phyloP scores from a whole-genome alignment of 1,140 invertebrate species.

The Diprion similis region DNA sequence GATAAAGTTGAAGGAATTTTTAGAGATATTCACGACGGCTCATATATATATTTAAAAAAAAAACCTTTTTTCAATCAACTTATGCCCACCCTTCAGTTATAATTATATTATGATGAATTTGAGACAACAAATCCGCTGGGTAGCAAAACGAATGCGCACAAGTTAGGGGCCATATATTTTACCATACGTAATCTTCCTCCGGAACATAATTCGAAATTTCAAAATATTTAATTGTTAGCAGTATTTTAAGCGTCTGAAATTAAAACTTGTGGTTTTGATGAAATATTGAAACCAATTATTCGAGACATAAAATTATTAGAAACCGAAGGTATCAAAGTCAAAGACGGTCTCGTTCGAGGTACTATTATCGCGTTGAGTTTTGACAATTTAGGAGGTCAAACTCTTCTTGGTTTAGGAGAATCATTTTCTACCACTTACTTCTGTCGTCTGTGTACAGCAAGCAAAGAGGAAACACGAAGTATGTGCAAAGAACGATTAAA shows the following conservation, averaged over 20 bases:
- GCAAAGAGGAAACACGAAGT: neutral
- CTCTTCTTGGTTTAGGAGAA: neutral
- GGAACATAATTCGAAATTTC: conserved; percentile 24
- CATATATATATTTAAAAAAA: conserved; percentile 23
- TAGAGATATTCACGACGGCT: conserved; percentile 13
- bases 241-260: conserved; percentile 27
- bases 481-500: neutral
- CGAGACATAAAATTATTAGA: conserved; percentile 24
- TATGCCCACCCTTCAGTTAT: conserved; percentile 11
- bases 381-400: neutral
- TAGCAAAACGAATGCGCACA: conserved; percentile 29
- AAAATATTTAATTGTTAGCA: conserved; percentile 26
- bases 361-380: conserved; percentile 14
- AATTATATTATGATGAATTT: conserved; percentile 29
- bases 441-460: neutral
- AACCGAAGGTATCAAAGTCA: conserved; percentile 14
- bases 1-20: neutral
- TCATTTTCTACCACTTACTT: neutral
- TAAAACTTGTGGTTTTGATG: conserved; percentile 20
- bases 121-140: conserved; percentile 29
- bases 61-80: conserved; percentile 19
- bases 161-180: conserved; percentile 31
- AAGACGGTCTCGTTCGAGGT: conserved; percentile 11
- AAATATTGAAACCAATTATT: conserved; percentile 26
- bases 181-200: conserved; percentile 27